Conservation (phyloP, 2,113 vertebrate species). For the Perca flavescens region DNA sequence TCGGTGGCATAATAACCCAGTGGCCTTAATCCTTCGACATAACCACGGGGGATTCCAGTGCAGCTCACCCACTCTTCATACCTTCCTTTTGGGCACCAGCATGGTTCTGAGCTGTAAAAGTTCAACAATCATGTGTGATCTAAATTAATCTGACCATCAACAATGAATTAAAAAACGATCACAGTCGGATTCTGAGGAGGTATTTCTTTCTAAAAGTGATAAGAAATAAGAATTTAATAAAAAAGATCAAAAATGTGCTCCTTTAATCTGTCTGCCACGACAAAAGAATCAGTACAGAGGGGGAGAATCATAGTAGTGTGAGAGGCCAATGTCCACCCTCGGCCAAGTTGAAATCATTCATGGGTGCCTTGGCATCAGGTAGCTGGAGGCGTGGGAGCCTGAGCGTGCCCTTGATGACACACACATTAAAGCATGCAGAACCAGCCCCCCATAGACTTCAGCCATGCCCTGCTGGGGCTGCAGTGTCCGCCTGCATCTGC, state of each 20-base stretch:
- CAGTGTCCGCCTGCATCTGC: slow-evolving; percentile 43
- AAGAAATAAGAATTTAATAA: slow-evolving; percentile 13
- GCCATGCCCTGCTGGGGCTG: slow-evolving; percentile 20
- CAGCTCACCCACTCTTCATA: slow-evolving; percentile 37
- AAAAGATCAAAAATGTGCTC: slow-evolving; percentile 8
- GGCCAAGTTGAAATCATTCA: slow-evolving; percentile 38
- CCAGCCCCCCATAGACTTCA: slow-evolving; percentile 6
- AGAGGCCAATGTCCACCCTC: slow-evolving; percentile 24
- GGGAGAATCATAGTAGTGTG: slow-evolving; percentile 10
- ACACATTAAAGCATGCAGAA: slow-evolving; percentile 29
- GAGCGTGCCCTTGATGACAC: slow-evolving; percentile 38
- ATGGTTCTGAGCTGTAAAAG: slow-evolving; percentile 26
- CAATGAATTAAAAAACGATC: neutral
- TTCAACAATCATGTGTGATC: neutral
- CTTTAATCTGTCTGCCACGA: slow-evolving; percentile 3
- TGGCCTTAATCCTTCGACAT: slow-evolving; percentile 79
- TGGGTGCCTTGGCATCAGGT: slow-evolving; percentile 46
- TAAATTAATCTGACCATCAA: neutral
- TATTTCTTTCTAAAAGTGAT: slow-evolving; percentile 3
- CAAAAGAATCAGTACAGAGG: slow-evolving; percentile 9
- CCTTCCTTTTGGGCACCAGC: slow-evolving; percentile 22
- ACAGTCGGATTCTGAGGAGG: neutral
- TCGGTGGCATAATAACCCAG: slow-evolving; percentile 76
- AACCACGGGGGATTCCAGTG: slow-evolving; percentile 55
- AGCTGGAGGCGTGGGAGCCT: slow-evolving; percentile 43